A percentile compares a stretch with the other conserved stretches of the same genome.
Evolutionary conservation across 2,113 vertebrate species (phyloP).

Genomic region (Saccopteryx bilineata): DNA sequence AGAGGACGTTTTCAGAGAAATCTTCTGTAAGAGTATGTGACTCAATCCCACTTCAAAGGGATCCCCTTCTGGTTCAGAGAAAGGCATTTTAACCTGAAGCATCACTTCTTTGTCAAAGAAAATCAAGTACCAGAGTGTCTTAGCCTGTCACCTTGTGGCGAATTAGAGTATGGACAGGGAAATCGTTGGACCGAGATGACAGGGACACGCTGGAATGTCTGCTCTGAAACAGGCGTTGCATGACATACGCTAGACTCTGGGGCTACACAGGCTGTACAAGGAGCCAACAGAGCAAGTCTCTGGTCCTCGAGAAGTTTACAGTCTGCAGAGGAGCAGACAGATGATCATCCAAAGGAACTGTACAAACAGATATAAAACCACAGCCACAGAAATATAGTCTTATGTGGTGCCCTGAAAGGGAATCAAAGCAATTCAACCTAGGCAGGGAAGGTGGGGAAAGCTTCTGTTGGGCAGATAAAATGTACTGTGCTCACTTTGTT

Average conservation of each 20-base stretch:
- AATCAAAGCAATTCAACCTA: not conserved
- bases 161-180: not conserved
- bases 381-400: not conserved
- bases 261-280: too few species aligned
- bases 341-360: not conserved
- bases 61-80: not conserved
- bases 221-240: not conserved
- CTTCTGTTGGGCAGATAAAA: too few species aligned
- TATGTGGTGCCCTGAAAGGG: not conserved
- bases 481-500: too few species aligned
- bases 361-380: not conserved
- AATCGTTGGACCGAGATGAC: not conserved
- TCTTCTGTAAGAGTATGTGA: not conserved
- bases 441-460: not conserved
- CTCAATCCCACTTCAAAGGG: conserved; percentile 49
- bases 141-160: conserved; percentile 75
- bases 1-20: conserved; percentile 45
- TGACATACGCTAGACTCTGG: not conserved
- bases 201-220: too few species aligned
- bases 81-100: conserved; percentile 18
- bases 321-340: not conserved
- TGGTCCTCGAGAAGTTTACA: not conserved
- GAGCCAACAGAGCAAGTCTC: not conserved
- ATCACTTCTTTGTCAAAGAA: not conserved
- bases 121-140: not conserved